Evolutionary conservation across 2,113 vertebrate genomes (phyloP), one percentile per base, ranked within the genome.

Genomic region (Sorex araneus): DNA sequence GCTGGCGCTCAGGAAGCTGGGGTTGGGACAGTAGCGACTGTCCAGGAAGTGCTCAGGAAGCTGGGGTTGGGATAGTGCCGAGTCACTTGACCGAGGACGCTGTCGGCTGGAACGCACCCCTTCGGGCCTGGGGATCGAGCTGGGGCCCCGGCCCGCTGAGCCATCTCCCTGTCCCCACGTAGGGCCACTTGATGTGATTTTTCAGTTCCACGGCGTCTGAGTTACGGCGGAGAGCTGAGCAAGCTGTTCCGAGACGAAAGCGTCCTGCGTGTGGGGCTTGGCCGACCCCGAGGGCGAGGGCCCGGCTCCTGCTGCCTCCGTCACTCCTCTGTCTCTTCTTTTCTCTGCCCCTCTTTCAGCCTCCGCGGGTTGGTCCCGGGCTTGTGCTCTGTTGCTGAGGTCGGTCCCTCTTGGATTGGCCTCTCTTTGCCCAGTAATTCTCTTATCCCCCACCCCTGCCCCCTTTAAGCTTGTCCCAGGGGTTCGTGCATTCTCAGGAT

Each of bases 51-150:
- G n/a, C n/a, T n/a, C n/a, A n/a, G n/a, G n/a, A n/a, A n/a, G n/a
- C n/a, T n/a, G n/a, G n/a, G n/a, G n/a, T n/a, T n/a, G 69, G 78
- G 23, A 27, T 2, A 45, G 21, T 96, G 40, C 92, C 86, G 30
- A 93, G 25, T 93, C 19, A 5, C 54, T 91, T 91, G 70, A 16
- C 91, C 86, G 5, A 28, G 63, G 25, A 66, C 64, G 28, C 2
- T 66, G 19, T 66, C 6, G 57, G 57, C 2, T 60, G 21, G 57
- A 60, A 60, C 40, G 57, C 57, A 60, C 57, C 4, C 18, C 57
- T 21, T 23, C 57, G 15, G 18, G 18, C 19, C 19, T 23, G 18
- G 57, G 57, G 18, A 60, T 60, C 4, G 21, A 60, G 6, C 18
- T 60, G 15, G 18, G 23, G 57, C 5, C 57, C 57, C 57, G 2